phyloP scores from a whole-genome alignment of 2,888 invertebrate species.

The Agrotis ipsilon region DNA sequence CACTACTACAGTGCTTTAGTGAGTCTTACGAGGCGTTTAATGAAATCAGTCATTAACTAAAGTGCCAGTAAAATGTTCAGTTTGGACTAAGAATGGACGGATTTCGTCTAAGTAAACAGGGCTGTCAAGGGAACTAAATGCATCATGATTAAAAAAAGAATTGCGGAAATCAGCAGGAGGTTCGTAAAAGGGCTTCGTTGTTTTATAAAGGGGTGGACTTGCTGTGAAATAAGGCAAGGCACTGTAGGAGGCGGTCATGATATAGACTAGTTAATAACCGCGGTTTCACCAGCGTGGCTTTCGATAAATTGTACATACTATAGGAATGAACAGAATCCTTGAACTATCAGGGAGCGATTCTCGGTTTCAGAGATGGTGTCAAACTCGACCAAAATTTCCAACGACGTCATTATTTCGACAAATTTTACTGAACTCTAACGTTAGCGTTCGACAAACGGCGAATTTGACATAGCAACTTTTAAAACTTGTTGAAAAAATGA shows the following conservation, averaged over 20 bases:
- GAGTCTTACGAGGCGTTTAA: constrained; percentile 79
- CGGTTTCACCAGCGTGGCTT: too few relatives aligned
- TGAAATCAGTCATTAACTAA: constrained; percentile 87
- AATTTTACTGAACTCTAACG: too few relatives aligned
- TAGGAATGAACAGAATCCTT: too few relatives aligned
- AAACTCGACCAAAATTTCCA: too few relatives aligned
- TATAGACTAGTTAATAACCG: too few relatives aligned
- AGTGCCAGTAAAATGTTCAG: constrained; percentile 78
- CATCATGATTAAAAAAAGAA: constrained; percentile 35
- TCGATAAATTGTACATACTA: too few relatives aligned
- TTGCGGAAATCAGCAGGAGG: constrained; percentile 34
- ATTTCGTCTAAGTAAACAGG: constrained; percentile 62
- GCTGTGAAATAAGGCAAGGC: background rate
- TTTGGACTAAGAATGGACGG: constrained; percentile 74
- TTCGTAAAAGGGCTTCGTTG: constrained; percentile 18
- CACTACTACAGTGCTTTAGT: constrained; percentile 73
- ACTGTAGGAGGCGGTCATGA: background rate
- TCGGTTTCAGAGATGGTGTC: too few relatives aligned
- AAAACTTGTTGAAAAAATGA: too few relatives aligned
- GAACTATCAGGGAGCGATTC: too few relatives aligned
- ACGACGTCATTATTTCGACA: too few relatives aligned
- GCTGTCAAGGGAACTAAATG: constrained; percentile 33
- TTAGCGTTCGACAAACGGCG: too few relatives aligned
- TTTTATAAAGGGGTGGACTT: constrained; percentile 17
- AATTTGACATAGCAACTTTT: too few relatives aligned